A percentile compares a stretch with the other conserved stretches of the same genome.
These are phyloP conservation scores for Epistrophella euchroma DNA, from an alignment of 2,888 invertebrate species.

Conservation along the genomic window DNA sequence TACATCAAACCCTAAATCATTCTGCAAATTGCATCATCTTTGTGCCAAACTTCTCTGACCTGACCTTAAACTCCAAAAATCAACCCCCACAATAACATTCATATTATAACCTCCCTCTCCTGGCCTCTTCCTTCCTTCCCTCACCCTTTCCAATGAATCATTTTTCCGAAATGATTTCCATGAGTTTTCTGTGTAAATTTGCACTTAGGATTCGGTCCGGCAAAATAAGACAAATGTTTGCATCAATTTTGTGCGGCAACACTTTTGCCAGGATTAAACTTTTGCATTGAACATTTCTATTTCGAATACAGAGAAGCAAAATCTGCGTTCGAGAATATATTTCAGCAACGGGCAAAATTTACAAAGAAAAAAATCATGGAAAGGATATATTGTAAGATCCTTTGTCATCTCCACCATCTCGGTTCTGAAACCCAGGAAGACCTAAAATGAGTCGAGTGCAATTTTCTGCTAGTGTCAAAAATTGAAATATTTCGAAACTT, in stretches of 20 bases:
- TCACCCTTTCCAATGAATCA: slow-evolving; percentile 40
- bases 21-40: slow-evolving; percentile 51
- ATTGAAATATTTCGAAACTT: slow-evolving; percentile 74
- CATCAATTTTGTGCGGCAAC: slow-evolving; percentile 70
- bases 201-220: slow-evolving; percentile 52
- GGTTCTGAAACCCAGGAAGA: slow-evolving; percentile 28
- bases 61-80: slow-evolving; percentile 47
- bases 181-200: slow-evolving; percentile 64
- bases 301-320: slow-evolving; percentile 5
- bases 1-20: slow-evolving; percentile 58
- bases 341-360: slow-evolving; percentile 27
- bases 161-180: slow-evolving; percentile 55
- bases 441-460: slow-evolving; percentile 52
- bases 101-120: not conserved
- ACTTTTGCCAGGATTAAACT: slow-evolving; percentile 68
- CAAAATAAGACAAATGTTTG: slow-evolving; percentile 69
- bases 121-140: not conserved
- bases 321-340: not conserved
- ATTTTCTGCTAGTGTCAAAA: slow-evolving; percentile 72
- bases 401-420: not conserved
- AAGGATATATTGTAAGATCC: slow-evolving; percentile 4
- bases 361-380: slow-evolving; percentile 36
- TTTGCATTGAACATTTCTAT: slow-evolving; percentile 38
- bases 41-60: slow-evolving; percentile 51
- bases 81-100: slow-evolving; percentile 2